A percentile compares a stretch with the other conserved stretches of the same genome.
Evolutionary conservation across 2,888 invertebrate genomes (phyloP).

Genomic region (Orthonevra nobilis): DNA sequence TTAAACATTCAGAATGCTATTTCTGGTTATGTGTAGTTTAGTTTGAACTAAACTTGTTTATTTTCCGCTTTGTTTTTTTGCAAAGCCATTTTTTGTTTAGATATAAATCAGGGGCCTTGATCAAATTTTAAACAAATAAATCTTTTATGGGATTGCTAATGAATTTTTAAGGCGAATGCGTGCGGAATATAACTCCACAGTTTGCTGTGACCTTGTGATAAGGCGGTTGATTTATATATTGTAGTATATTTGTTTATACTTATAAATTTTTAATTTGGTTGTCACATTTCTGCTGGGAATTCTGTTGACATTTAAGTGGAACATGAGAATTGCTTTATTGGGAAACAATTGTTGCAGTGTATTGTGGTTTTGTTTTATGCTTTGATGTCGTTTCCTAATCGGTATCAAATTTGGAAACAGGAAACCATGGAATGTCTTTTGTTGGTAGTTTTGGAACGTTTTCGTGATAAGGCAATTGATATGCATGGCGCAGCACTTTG

Average conservation of each 20-base stretch:
- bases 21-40: conserved; percentile 5
- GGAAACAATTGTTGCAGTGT: background rate
- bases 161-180: background rate
- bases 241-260: too few species aligned
- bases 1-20: conserved; percentile 18
- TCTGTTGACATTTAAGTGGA: conserved; percentile 2
- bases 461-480: too few species aligned
- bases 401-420: conserved; percentile 1
- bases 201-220: conserved; percentile 24
- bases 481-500: background rate
- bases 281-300: too few species aligned
- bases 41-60: conserved; percentile 33
- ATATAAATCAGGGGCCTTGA: conserved; percentile 3
- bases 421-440: conserved; percentile 21
- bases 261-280: too few species aligned
- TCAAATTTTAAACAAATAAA: conserved; percentile 17
- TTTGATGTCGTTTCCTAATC: conserved; percentile 22
- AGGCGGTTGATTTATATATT: background rate
- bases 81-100: conserved; percentile 1
- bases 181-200: background rate
- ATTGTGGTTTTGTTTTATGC: background rate
- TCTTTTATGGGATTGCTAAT: background rate
- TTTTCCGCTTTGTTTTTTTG: conserved; percentile 12
- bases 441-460: too few species aligned
- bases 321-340: background rate